Conservation (phyloP, 2,888 invertebrate genomes). For the Dermolepida albohirtum region DNA sequence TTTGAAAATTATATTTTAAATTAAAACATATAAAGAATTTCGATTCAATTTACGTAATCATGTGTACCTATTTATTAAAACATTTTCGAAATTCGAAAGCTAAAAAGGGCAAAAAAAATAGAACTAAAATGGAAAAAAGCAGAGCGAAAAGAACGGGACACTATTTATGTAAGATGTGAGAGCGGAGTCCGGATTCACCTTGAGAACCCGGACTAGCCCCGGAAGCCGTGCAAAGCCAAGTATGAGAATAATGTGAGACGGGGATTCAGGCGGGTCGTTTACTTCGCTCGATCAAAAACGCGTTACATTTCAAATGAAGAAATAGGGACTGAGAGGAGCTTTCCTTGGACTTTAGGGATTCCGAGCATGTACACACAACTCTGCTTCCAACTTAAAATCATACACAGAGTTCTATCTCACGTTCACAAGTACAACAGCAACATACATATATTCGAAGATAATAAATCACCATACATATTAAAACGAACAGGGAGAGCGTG, state of each 20-base stretch:
- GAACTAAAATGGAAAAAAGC: slow-evolving; percentile 8
- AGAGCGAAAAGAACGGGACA: slow-evolving; percentile 22
- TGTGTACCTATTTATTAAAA: neutral
- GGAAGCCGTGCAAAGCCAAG: slow-evolving; percentile 57
- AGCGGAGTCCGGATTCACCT: slow-evolving; percentile 50
- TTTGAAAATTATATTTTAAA: too few relatives aligned
- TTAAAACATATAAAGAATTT: neutral
- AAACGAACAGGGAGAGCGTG: too few relatives aligned
- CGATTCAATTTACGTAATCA: neutral
- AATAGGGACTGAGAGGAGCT: slow-evolving; percentile 58
- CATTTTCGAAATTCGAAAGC: slow-evolving; percentile 5
- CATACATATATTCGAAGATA: too few relatives aligned
- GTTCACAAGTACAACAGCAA: neutral
- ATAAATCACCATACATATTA: too few relatives aligned
- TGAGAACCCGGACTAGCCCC: slow-evolving; percentile 54
- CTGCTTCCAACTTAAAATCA: slow-evolving; percentile 8
- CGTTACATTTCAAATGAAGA: slow-evolving; percentile 64
- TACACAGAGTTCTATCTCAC: slow-evolving; percentile 13
- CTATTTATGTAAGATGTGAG: slow-evolving; percentile 35
- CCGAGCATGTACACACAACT: slow-evolving; percentile 48
- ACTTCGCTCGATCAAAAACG: slow-evolving; percentile 63
- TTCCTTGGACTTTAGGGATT: slow-evolving; percentile 56
- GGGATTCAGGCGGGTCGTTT: slow-evolving; percentile 54
- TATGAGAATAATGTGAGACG: slow-evolving; percentile 56
- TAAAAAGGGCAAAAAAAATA: neutral